Percentiles rank a stretch among this genome's conserved stretches.
Conservation (phyloP, 2,113 vertebrate genomes). For the Bettongia penicillata region DNA sequence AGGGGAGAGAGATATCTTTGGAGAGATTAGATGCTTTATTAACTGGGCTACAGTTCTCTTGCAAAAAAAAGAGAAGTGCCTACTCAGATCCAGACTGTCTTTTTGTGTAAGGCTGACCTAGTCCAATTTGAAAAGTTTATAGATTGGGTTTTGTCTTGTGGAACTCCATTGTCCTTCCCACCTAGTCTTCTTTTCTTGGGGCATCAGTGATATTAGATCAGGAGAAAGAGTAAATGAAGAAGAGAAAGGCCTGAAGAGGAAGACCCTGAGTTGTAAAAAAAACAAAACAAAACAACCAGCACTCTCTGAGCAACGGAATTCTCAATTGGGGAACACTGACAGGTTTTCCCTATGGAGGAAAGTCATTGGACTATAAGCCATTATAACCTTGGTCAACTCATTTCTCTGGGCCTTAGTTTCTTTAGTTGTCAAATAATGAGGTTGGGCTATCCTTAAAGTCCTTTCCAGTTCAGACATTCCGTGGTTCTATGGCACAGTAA, state of each 20-base stretch:
- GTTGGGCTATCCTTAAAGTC: neutral
- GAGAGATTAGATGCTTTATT: neutral
- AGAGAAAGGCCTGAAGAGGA: neutral
- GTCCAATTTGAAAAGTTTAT: neutral
- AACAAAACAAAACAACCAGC: too few relatives aligned
- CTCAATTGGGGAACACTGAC: neutral
- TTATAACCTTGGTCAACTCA: neutral
- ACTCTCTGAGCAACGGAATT: neutral
- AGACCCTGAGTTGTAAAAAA: neutral
- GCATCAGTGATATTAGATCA: neutral
- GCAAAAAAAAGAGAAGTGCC: neutral
- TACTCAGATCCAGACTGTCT: neutral
- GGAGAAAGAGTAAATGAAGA: neutral
- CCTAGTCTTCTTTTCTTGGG: neutral
- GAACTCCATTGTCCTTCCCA: neutral
- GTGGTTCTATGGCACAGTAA: neutral
- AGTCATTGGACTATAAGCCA: neutral
- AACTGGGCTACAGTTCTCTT: neutral
- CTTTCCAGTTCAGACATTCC: neutral
- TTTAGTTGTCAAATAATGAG: neutral
- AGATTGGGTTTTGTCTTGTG: neutral
- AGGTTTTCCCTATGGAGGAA: rapidly evolving
- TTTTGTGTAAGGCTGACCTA: neutral
- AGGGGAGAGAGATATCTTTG: neutral
- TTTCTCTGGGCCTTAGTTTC: neutral